Base-by-base conservation (phyloP, 2,113 vertebrate genomes). In the Erythrocercus mccallii region DNA sequence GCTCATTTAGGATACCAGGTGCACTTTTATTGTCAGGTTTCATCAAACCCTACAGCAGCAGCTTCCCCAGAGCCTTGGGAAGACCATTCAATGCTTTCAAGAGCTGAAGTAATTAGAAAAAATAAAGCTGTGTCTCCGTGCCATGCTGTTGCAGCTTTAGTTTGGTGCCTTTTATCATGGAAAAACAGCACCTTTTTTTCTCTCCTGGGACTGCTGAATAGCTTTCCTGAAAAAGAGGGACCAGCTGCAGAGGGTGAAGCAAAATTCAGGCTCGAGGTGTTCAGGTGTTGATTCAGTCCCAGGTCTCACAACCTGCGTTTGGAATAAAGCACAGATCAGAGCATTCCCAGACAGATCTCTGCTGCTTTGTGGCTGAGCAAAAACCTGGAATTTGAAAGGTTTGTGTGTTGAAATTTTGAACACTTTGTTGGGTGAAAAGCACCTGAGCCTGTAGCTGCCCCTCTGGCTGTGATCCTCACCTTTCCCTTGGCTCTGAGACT, bases 171-270 rank as follows among this genome's bases (percentile, higher is more conserved):
- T 95, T 95, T 86, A 68, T 91, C 22, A 12, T 11, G 42, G 84
- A 27, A 79, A 84, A 25, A 58, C 2, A 53, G 4, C 50, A 51
- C 44, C 35, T 92, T 90, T 58, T 57, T 51, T 65, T 27, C 54
- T 79, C 69, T 68, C 62, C 53, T 82, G 91, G 40, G 48, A 42
- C 48, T 81, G 72, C 50, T 91, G 81, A 92, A 92, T 58, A 45
- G 65, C 60, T 89, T 45, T 74, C 14, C 23, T 69, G 74, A 44
- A 48, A 61, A 81, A 94, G 23, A 92, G 78, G 23, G 38, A 45
- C 57, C 91, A 95, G 91, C 81, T 95, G 93, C 87, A 85, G 78
- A 50, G 68, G 62, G 5, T 21, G 74, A 76, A 85, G 81, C 66
- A 57, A 5, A 65, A 80, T 69, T 51, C 19, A 53, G n/a, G 2